A percentile compares a stretch with the other conserved stretches of the same genome.
Evolutionary conservation across 2,113 vertebrate species (phyloP).

Genomic region (Andinoacara biseriatus): DNA sequence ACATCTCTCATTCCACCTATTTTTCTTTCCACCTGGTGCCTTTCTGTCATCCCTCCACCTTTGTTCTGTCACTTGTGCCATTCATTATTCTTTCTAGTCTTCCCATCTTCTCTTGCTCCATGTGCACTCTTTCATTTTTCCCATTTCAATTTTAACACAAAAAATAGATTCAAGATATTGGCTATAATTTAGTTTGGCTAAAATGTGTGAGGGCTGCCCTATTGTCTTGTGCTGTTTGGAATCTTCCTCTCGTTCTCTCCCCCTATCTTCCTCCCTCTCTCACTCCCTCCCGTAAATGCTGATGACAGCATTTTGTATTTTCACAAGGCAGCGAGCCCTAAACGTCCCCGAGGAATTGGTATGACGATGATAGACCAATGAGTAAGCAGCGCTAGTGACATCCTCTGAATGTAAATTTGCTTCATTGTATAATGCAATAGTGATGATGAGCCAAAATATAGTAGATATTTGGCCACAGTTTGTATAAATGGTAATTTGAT

Average conservation of each 20-base stretch:
- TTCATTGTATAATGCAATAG: neutral
- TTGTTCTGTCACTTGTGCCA: constrained; percentile 22
- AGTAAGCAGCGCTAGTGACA: constrained; percentile 60
- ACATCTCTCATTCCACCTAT: constrained; percentile 8
- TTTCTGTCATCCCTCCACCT: constrained; percentile 43
- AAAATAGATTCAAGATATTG: neutral
- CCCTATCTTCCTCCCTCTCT: neutral
- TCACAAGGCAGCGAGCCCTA: constrained; percentile 34
- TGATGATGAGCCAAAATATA: neutral
- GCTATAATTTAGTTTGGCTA: neutral
- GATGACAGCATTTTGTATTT: constrained; percentile 66
- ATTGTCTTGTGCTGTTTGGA: neutral
- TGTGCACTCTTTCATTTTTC: neutral
- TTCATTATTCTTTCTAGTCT: constrained; percentile 5
- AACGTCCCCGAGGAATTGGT: constrained; percentile 52
- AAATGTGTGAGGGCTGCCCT: neutral
- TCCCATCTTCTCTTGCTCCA: neutral
- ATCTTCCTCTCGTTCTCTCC: neutral
- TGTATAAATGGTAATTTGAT: neutral
- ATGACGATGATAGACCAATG: constrained; percentile 55
- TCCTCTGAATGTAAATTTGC: constrained; percentile 51
- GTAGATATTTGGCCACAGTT: neutral
- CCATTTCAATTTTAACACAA: neutral
- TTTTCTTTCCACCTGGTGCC: constrained; percentile 33
- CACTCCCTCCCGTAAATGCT: constrained; percentile 48